Evolutionary conservation across 2,888 invertebrate genomes (phyloP), one percentile per base, ranked within the genome.

Genomic region (Trissonchulus sp.): DNA sequence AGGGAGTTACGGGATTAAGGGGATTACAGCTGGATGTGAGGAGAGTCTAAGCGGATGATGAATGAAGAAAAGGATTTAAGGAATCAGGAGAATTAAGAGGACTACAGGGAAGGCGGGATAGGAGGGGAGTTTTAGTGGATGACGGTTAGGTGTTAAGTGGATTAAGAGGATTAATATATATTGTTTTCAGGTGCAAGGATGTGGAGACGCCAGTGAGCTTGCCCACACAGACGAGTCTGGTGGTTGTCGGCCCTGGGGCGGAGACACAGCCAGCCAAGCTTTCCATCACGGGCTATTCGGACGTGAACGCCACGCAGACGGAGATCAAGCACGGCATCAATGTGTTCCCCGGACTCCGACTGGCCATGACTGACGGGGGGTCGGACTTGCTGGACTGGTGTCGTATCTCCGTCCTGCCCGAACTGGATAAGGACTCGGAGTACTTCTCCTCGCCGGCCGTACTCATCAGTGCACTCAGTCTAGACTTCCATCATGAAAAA

Each of bases 391-490:
- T 48, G 48, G 96, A 97, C 86, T 93, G 93, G 74, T 98, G 98
- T 86, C 92, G 92, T 77, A 91, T 98, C 75, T 91, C 93, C 68
- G 94, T 97, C 76, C 93, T 94, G 85, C 97, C 97, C 38, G 93
- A 94, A 3, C 87, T 98, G 79, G 94, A 96, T 88, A 93, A 95
- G 3, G 95, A 96, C 86, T 93, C 95, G 86, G 98, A 98, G 86
- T 92, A 92, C 80, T 88, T 94, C 78, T 88, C 90, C 35, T 89
- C 93, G 77, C 92, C 93, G 0, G 90, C 90, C 78, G 89, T 89
- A 76, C 89, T 91, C 85, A 89, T 94, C 78, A 89, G 89, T 79
- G 89, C 90, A 80, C 89, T 91, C 84, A 91, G 91, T 82, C 90
- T 93, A 81, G 89, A 90, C 78, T 92, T 94, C 37, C 90, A 94